Percentiles rank a stretch among this genome's conserved stretches.
These are phyloP conservation scores for Himalopsyche kuldschensis DNA, from an alignment of 2,888 invertebrate species.

Conservation along the genomic window DNA sequence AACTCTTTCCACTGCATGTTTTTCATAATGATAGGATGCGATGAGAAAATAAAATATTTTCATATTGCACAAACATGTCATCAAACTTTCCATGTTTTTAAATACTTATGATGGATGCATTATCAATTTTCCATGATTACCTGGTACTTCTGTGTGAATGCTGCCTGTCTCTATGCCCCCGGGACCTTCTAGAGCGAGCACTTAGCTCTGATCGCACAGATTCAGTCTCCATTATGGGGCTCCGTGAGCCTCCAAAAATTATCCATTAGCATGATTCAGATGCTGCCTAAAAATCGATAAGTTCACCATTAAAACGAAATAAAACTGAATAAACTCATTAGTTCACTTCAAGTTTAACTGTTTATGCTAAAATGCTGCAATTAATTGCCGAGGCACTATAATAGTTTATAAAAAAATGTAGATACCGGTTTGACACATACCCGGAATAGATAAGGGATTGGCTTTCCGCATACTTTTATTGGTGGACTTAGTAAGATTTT, in stretches of 20 bases:
- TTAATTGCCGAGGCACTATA: neutral
- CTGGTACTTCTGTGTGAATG: conserved; percentile 69
- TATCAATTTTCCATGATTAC: conserved; percentile 46
- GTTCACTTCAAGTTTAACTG: neutral
- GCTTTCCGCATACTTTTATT: neutral
- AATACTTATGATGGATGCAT: too few relatives aligned
- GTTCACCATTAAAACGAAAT: conserved; percentile 1
- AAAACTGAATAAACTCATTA: neutral
- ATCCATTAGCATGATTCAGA: conserved; percentile 31
- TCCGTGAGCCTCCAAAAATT: conserved; percentile 4
- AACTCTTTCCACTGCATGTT: too few relatives aligned
- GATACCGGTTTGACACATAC: conserved; percentile 36
- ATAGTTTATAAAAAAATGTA: conserved; percentile 2
- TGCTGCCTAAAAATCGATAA: conserved; percentile 7
- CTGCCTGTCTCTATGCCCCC: conserved; percentile 59
- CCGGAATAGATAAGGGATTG: conserved; percentile 16
- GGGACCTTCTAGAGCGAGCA: conserved; percentile 74
- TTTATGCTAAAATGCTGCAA: neutral
- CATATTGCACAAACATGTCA: too few relatives aligned
- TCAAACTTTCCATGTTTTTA: too few relatives aligned
- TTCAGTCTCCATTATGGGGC: conserved; percentile 82
- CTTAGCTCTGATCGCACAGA: conserved; percentile 91
- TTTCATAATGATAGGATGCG: too few relatives aligned
- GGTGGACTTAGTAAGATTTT: neutral
- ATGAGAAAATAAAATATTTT: too few relatives aligned